A percentile compares a stretch with the other conserved stretches of the same genome.
Evolutionary conservation across 2,888 invertebrate species (phyloP).

Genomic region (Apamea crenata): DNA sequence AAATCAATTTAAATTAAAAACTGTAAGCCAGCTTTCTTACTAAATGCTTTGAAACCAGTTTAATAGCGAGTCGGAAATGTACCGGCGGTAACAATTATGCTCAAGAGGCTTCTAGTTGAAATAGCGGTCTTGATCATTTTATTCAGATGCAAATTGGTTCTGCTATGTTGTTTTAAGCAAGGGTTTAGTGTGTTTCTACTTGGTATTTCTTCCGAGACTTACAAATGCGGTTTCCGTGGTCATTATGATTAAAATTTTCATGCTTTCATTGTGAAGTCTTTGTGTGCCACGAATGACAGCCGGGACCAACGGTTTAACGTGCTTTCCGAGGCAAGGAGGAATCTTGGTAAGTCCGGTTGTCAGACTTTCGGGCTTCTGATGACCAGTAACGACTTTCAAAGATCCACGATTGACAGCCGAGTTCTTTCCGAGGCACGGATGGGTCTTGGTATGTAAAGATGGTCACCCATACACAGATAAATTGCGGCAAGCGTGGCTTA

Average conservation of each 20-base stretch:
- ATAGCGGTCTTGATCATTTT: constrained; percentile 1
- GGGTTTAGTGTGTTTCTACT: not conserved
- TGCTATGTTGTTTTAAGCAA: constrained; percentile 1
- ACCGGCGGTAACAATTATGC: constrained; percentile 12
- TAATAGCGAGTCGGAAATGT: constrained; percentile 27
- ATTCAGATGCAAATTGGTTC: constrained; percentile 36
- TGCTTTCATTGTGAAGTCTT: not conserved
- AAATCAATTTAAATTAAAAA: constrained; percentile 39
- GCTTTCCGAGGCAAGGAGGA: too few species aligned
- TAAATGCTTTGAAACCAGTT: constrained; percentile 33
- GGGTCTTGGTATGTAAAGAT: too few species aligned
- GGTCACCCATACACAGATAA: too few species aligned
- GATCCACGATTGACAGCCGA: too few species aligned
- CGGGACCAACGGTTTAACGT: too few species aligned
- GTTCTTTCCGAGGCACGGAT: too few species aligned
- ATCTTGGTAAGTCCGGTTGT: too few species aligned
- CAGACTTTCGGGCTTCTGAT: too few species aligned
- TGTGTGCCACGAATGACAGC: not conserved
- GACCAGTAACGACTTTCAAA: too few species aligned
- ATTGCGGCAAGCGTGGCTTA: too few species aligned
- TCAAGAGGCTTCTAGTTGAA: constrained; percentile 21
- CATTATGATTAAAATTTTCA: not conserved
- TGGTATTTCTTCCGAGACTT: not conserved
- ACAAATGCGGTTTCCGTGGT: not conserved
- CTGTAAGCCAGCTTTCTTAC: constrained; percentile 21